These are phyloP conservation scores for Xyliphius kryptos DNA, from an alignment of 2,113 vertebrate species.

Conservation along the genomic window DNA sequence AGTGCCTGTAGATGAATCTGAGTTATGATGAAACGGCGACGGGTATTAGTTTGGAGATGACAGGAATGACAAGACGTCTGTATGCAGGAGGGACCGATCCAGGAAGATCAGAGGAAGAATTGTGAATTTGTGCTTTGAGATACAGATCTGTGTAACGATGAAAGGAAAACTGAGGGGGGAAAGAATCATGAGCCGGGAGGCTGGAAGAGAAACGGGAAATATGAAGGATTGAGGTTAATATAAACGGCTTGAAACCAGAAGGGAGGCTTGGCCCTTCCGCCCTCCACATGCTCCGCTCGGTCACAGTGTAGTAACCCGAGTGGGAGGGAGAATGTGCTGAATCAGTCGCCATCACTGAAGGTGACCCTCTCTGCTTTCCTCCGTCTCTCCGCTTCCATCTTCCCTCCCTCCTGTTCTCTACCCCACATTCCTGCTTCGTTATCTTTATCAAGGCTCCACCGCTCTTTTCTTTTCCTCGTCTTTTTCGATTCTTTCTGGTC, in stretches of 20 bases:
- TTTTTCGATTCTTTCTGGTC: slow-evolving; percentile 44
- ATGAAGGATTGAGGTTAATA: slow-evolving; percentile 6
- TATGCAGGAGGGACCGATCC: background rate
- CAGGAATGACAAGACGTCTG: slow-evolving; percentile 14
- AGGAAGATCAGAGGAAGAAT: slow-evolving; percentile 1
- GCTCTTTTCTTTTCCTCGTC: slow-evolving; percentile 43
- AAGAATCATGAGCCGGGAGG: too few relatives aligned
- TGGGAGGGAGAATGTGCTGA: slow-evolving; percentile 65
- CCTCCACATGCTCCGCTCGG: slow-evolving; percentile 54
- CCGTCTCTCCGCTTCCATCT: slow-evolving; percentile 35
- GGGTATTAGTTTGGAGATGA: slow-evolving; percentile 4
- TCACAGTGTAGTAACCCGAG: slow-evolving; percentile 60
- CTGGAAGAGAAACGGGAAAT: background rate
- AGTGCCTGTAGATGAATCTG: slow-evolving; percentile 37
- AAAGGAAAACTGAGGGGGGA: too few relatives aligned
- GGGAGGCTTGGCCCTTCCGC: slow-evolving; percentile 12
- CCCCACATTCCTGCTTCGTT: slow-evolving; percentile 43
- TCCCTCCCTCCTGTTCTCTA: slow-evolving; percentile 15
- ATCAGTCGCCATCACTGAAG: slow-evolving; percentile 67
- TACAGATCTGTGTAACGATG: too few relatives aligned
- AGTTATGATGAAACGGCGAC: slow-evolving; percentile 14
- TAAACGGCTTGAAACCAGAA: background rate
- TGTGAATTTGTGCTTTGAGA: background rate
- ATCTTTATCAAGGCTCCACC: slow-evolving; percentile 47
- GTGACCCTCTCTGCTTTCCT: slow-evolving; percentile 61